Base-by-base conservation (phyloP, 64 coral and sea anemone species). In the Actinia equina region DNA sequence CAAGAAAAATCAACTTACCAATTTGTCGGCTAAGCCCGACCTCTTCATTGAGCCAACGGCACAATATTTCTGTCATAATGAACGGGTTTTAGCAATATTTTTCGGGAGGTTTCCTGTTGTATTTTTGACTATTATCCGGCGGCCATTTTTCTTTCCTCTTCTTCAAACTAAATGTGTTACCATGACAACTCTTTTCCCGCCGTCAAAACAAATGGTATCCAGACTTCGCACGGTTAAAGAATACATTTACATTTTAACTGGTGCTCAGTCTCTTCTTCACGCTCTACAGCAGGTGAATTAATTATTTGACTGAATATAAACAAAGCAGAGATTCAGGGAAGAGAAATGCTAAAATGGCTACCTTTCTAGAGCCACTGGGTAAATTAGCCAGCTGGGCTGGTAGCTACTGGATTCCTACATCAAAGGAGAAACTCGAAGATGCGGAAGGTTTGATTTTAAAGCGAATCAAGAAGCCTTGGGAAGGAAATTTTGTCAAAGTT, bases 31-130 rank as follows among this genome's bases (percentile, higher is more conserved):
- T 93, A 43, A 99, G 86, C 8, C 77, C 85, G 25, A 99, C 93
- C 82, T 99, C 97, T 25, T 99, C 97, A 83, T 99, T 99, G 23
- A 99, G 86, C 97, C 97, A 99, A 43, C 97, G 93, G 71, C 97
- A 99, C 45, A 99, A 55, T 79, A 99, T 99, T 53, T 99, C 97
- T 54, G 97, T 99, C 97, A 99, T 99, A 19, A 19, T 81, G 44
- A 20, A 81, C 1, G 7, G 30, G 6, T 81, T 85, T 58, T 85
- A 58, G 55, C 26, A 54, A 12, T 37, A 37, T 37, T 74, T 74
- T 74, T 42, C n/a, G 0, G 26, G 62, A 2, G 25, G 18, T 82
- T 52, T 52, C 9, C 27, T 7, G n/a, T n/a, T 13, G 45, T 52
- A 52, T 52, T 2, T 57, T 16, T 45, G 80, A 82, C 15, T 52